Evolutionary conservation across 2,113 vertebrate species (phyloP).

Genomic region (Bufo gargarizans): DNA sequence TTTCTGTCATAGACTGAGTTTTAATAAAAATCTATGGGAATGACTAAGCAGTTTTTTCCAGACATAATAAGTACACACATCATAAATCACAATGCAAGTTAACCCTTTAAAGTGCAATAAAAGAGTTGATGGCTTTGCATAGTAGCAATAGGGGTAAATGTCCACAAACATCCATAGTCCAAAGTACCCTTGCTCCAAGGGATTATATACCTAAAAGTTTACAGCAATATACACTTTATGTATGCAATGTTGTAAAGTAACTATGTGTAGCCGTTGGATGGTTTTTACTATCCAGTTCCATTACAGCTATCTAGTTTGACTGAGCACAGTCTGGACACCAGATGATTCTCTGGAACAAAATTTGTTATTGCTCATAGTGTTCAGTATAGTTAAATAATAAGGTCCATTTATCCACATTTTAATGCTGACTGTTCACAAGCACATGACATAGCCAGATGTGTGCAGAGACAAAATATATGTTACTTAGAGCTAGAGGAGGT

Average conservation of each 20-base stretch:
- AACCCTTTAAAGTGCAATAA: too few relatives aligned
- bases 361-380: conserved; percentile 8
- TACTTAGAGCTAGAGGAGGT: not conserved
- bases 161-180: too few relatives aligned
- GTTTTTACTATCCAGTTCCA: not conserved
- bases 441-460: conserved; percentile 33
- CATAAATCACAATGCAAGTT: too few relatives aligned
- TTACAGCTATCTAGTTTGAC: not conserved
- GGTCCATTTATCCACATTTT: conserved; percentile 37
- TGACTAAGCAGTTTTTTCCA: too few relatives aligned
- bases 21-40: too few relatives aligned
- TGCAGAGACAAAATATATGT: conserved; percentile 26
- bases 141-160: too few relatives aligned
- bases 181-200: too few relatives aligned
- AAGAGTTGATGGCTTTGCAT: too few relatives aligned
- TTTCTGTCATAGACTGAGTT: too few relatives aligned
- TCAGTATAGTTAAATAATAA: conserved; percentile 32
- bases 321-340: conserved; percentile 12
- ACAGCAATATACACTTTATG: too few relatives aligned
- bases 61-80: too few relatives aligned
- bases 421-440: conserved; percentile 2
- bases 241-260: not conserved
- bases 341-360: conserved; percentile 41
- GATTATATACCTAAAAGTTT: too few relatives aligned
- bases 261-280: not conserved